These are phyloP conservation scores for Crotalus adamanteus DNA, from an alignment of 2,797 vertebrate species.

Conservation along the genomic window DNA sequence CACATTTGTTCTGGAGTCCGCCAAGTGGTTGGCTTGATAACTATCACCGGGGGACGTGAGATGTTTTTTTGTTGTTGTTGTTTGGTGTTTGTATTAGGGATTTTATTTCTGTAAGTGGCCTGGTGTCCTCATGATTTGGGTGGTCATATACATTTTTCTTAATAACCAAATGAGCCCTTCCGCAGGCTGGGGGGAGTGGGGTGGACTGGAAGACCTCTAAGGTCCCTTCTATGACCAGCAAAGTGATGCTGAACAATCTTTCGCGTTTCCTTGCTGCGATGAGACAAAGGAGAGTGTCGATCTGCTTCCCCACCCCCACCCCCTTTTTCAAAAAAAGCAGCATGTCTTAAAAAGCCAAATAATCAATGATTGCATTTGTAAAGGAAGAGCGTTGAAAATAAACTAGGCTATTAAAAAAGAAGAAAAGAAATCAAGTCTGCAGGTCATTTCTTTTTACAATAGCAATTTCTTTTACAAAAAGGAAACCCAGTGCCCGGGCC, in stretches of 20 bases:
- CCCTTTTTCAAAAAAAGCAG: conserved; percentile 2
- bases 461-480: conserved; percentile 19
- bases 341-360: conserved; percentile 20
- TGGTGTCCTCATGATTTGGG: no score
- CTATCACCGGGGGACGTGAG: no score
- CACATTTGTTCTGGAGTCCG: no score
- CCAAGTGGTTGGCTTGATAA: no score
- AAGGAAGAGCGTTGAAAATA: conserved; percentile 9
- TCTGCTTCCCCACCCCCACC: background rate
- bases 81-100: no score
- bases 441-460: background rate
- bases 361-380: conserved; percentile 43
- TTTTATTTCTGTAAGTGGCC: no score
- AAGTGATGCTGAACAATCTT: background rate
- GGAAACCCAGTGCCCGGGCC: background rate
- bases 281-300: conserved; percentile 28
- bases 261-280: conserved; percentile 7
- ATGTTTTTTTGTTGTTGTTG: no score
- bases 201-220: background rate
- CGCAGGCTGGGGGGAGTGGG: no score
- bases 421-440: background rate
- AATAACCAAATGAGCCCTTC: background rate
- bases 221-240: conserved; percentile 25
- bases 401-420: background rate
- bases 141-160: no score